Percentiles rank a stretch among this genome's conserved stretches.
These are phyloP conservation scores for Hyperoplus immaculatus DNA, from an alignment of 2,797 vertebrate genomes.

Conservation along the genomic window DNA sequence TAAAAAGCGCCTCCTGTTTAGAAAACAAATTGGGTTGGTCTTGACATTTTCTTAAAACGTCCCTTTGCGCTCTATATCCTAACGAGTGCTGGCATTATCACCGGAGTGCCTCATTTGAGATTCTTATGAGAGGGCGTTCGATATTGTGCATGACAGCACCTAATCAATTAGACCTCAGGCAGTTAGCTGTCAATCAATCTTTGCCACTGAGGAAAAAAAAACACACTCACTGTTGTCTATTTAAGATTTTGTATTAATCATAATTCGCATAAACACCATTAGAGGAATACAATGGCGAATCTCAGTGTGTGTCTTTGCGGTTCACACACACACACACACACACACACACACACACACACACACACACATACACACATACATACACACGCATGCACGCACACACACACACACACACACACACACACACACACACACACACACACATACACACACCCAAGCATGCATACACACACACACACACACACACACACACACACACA, in stretches of 20 bases:
- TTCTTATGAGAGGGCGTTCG: constrained; percentile 64
- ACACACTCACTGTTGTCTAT: constrained; percentile 4
- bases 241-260: constrained; percentile 60
- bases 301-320: background rate
- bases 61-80: constrained; percentile 54
- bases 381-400: no score
- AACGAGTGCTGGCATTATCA: constrained; percentile 74
- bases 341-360: no score
- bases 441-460: no score
- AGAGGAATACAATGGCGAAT: constrained; percentile 37
- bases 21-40: constrained; percentile 24
- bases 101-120: constrained; percentile 64
- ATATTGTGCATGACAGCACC: constrained; percentile 56
- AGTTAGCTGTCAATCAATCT: constrained; percentile 40
- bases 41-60: constrained; percentile 67
- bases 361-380: no score
- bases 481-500: no score
- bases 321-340: no score
- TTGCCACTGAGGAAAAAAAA: constrained; percentile 5
- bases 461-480: no score
- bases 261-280: constrained; percentile 59
- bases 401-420: no score
- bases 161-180: constrained; percentile 64
- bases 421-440: no score
- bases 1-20: constrained; percentile 46